Evolutionary conservation across 2,113 vertebrate genomes (phyloP), one percentile per base, ranked within the genome.

Genomic region (Phrynosoma platyrhinos): DNA sequence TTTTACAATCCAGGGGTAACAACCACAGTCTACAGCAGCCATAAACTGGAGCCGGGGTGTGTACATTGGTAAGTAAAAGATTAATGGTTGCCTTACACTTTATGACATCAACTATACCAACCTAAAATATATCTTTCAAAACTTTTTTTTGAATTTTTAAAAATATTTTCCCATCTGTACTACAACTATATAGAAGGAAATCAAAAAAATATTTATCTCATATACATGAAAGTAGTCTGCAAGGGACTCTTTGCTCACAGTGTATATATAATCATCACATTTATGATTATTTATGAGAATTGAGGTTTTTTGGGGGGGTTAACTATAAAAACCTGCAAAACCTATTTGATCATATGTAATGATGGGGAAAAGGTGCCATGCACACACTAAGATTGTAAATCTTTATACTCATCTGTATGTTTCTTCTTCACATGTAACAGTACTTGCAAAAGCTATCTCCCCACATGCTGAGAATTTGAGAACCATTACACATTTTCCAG

Each of bases 1-100:
- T 83, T 66, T 92, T 86, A 71, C 80, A 82, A 16, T 89, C 23
- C 25, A 62, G 14, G n/a, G 52, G 13, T 25, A 84, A n/a, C 21
- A 30, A 58, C 78, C 27, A 32, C 14, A 79, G 6, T 21, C 4
- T 20, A 52, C 13, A 79, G 42, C 47, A 47, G 13, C 9, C 40
- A 52, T 62, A 62, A 62, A 52, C 20, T 30, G n/a, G 9, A 72
- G 10, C 8, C 8, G 58, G n/a, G 68, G 47, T 12, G 30, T 69
- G 23, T 21, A 30, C 12, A 27, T 4, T 82, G 36, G 36, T 23
- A 68, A 12, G 7, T 53, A 42, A 69, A 18, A 83, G 82, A 83
- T 30, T 30, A 52, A 52, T 71, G 66, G 66, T 42, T n/a, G 40
- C 47, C 82, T 83, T 16, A 83, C 16, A 82, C 14, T 2, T 71